These are phyloP conservation scores for Amazonetta brasiliensis DNA, from an alignment of 2,797 vertebrate genomes.

Conservation along the genomic window DNA sequence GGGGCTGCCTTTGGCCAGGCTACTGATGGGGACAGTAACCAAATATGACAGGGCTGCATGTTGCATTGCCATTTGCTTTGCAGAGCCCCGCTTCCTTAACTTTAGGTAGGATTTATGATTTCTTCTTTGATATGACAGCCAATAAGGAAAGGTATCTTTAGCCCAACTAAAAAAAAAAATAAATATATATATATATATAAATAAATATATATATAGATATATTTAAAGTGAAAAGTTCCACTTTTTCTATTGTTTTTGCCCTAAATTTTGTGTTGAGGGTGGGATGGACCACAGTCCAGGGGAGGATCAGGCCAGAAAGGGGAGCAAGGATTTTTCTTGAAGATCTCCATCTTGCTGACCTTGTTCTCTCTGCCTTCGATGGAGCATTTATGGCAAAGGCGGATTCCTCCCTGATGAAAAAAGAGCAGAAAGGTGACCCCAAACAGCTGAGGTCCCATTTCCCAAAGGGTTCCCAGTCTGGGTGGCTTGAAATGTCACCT, in stretches of 20 bases:
- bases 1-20: neutral
- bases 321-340: neutral
- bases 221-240: neutral
- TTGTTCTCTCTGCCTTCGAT: neutral
- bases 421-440: neutral
- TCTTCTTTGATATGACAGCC: neutral
- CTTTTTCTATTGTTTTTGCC: neutral
- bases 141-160: neutral
- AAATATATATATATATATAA: no score
- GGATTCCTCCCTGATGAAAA: neutral
- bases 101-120: slow-evolving; percentile 20
- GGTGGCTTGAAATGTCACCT: neutral
- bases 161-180: neutral
- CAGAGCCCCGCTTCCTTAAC: slow-evolving; percentile 35
- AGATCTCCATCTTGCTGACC: neutral
- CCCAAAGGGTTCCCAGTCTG: neutral
- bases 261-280: neutral
- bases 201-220: no score
- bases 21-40: slow-evolving; percentile 36
- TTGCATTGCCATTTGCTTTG: slow-evolving; percentile 20
- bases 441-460: rapidly evolving
- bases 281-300: neutral
- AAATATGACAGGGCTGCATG: slow-evolving; percentile 21
- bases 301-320: neutral
- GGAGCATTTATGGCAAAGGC: slow-evolving; percentile 14